Conservation (phyloP, 2,888 invertebrate genomes). For the Teinopalpus imperialis region DNA sequence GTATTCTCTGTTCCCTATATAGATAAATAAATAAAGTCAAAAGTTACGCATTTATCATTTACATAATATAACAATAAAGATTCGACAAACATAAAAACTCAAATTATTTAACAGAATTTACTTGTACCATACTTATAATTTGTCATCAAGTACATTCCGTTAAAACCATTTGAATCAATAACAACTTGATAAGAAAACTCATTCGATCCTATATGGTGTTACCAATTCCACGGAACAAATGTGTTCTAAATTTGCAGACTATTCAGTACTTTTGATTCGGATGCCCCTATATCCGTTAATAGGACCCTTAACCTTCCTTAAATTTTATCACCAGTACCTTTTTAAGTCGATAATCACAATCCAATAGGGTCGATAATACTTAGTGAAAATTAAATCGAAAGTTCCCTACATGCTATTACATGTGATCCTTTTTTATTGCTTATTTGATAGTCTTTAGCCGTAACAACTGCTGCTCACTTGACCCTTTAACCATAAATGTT, state of each 20-base stretch:
- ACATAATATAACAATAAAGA: too few relatives aligned
- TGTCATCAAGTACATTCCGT: too few relatives aligned
- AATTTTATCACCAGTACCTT: conserved; percentile 24
- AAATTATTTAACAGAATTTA: too few relatives aligned
- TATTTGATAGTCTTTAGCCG: conserved; percentile 12
- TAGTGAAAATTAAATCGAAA: conserved; percentile 25
- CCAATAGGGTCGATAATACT: conserved; percentile 20
- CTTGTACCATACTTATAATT: too few relatives aligned
- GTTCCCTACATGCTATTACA: conserved; percentile 21
- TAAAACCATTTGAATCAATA: too few relatives aligned
- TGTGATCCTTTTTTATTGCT: conserved; percentile 17
- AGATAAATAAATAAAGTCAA: too few relatives aligned
- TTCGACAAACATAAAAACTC: too few relatives aligned
- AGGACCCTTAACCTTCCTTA: conserved; percentile 25
- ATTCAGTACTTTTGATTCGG: conserved; percentile 21
- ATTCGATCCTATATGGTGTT: neutral
- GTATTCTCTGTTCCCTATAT: too few relatives aligned
- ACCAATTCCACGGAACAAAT: conserved; percentile 20
- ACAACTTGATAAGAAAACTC: conserved; percentile 1
- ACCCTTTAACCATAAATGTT: conserved; percentile 3
- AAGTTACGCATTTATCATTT: too few relatives aligned
- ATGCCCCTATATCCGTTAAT: conserved; percentile 14
- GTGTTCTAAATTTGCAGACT: conserved; percentile 20
- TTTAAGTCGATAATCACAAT: conserved; percentile 24
- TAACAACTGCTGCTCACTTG: conserved; percentile 8